phyloP scores from a whole-genome alignment of 2,888 invertebrate genomes.

The Conomelus anceps region DNA sequence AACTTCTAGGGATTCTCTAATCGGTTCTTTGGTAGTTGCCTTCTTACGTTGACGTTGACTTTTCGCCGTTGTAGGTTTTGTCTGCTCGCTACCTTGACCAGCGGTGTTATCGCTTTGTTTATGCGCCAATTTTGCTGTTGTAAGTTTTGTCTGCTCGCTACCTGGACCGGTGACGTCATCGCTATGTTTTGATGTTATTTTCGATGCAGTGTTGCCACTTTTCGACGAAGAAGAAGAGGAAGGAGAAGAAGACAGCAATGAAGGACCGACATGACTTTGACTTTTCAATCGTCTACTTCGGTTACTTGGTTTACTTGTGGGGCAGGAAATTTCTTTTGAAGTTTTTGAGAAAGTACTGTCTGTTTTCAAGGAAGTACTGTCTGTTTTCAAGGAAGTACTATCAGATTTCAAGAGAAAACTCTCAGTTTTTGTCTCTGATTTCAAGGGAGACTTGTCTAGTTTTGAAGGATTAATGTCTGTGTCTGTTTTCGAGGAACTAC shows the following conservation, averaged over 20 bases:
- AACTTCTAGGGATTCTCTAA: slow-evolving; percentile 14
- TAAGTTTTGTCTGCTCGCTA: background rate
- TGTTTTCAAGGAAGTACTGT: background rate
- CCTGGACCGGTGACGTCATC: background rate
- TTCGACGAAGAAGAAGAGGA: background rate
- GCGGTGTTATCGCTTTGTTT: no score
- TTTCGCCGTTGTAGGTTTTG: background rate
- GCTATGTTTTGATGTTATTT: background rate
- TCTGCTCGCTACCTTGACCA: background rate
- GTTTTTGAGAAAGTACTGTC: background rate
- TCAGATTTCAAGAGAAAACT: background rate
- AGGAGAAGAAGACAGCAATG: background rate
- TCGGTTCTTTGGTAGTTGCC: slow-evolving; percentile 20
- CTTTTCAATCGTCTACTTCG: background rate
- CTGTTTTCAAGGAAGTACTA: background rate
- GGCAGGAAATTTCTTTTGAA: no score
- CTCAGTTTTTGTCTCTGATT: no score
- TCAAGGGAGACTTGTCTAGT: no score
- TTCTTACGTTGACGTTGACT: slow-evolving; percentile 20
- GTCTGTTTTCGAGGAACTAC: no score
- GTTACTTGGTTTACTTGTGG: no score
- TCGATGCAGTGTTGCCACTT: no score
- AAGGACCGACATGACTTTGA: background rate
- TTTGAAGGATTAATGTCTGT: no score
- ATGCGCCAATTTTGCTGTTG: no score